Conservation (phyloP, 2,888 invertebrate species). For the Cosmorhoe ocellata region DNA sequence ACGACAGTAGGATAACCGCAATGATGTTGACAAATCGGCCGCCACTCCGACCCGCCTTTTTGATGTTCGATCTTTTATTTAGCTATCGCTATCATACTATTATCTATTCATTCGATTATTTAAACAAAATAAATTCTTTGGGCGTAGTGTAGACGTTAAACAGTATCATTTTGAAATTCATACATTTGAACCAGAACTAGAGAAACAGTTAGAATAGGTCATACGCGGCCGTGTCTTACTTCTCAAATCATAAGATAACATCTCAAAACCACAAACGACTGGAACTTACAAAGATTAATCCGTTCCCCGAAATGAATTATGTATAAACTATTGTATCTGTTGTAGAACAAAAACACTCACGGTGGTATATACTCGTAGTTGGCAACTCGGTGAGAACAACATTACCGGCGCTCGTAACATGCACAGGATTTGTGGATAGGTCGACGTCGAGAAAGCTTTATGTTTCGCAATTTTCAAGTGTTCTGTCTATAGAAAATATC, state of each 20-base stretch:
- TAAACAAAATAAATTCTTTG: conserved; percentile 9
- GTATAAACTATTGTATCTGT: conserved; percentile 46
- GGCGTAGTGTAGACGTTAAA: too few species aligned
- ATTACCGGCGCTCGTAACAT: conserved; percentile 19
- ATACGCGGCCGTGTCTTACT: too few species aligned
- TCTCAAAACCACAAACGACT: conserved; percentile 29
- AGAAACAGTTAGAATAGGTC: too few species aligned
- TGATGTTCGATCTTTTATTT: conserved; percentile 72
- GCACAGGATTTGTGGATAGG: conserved; percentile 18
- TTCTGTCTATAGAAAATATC: not conserved
- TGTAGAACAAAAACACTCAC: conserved; percentile 45
- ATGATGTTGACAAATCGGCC: conserved; percentile 79
- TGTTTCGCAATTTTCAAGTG: conserved; percentile 1
- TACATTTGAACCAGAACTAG: too few species aligned
- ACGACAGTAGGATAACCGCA: conserved; percentile 57
- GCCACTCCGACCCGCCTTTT: conserved; percentile 66
- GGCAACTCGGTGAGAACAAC: conserved; percentile 31
- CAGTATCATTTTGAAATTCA: too few species aligned
- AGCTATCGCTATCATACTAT: conserved; percentile 55
- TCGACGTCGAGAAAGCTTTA: conserved; percentile 6
- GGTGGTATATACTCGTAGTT: conserved; percentile 30
- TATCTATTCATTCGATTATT: conserved; percentile 53
- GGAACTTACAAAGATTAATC: conserved; percentile 41
- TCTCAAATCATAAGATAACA: conserved; percentile 3
- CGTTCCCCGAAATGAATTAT: conserved; percentile 48